phyloP scores from a whole-genome alignment of 2,888 invertebrate genomes.

The Cataglyphis cursor region DNA sequence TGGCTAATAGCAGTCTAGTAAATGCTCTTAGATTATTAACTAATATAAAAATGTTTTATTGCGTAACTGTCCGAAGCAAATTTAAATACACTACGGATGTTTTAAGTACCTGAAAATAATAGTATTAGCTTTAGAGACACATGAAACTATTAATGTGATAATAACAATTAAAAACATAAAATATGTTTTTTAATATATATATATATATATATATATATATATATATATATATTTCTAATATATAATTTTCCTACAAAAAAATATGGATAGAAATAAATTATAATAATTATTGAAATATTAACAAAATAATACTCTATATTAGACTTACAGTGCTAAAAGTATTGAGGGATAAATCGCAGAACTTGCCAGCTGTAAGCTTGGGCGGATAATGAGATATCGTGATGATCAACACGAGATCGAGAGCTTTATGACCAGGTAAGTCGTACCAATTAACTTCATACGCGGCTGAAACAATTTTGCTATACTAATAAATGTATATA shows the following conservation, averaged over 20 bases:
- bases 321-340: slow-evolving; percentile 67
- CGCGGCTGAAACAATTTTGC: slow-evolving; percentile 58
- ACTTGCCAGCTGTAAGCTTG: slow-evolving; percentile 78
- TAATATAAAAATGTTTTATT: slow-evolving; percentile 23
- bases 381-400: slow-evolving; percentile 72
- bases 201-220: not conserved
- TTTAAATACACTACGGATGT: slow-evolving; percentile 71
- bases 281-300: slow-evolving; percentile 20
- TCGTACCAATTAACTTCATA: slow-evolving; percentile 70
- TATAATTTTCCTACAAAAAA: not conserved
- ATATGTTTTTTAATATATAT: not conserved
- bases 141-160: not conserved
- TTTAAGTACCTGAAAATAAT: slow-evolving; percentile 60
- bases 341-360: slow-evolving; percentile 74
- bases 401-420: slow-evolving; percentile 71
- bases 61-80: slow-evolving; percentile 65
- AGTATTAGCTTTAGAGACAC: not conserved
- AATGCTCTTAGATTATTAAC: not conserved
- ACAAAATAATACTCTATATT: not conserved
- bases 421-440: slow-evolving; percentile 58
- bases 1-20: no score
- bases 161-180: not conserved
- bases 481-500: slow-evolving; percentile 48
- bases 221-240: not conserved
- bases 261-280: not conserved